These are phyloP conservation scores for Albula goreensis DNA, from an alignment of 2,113 vertebrate genomes.

Conservation along the genomic window DNA sequence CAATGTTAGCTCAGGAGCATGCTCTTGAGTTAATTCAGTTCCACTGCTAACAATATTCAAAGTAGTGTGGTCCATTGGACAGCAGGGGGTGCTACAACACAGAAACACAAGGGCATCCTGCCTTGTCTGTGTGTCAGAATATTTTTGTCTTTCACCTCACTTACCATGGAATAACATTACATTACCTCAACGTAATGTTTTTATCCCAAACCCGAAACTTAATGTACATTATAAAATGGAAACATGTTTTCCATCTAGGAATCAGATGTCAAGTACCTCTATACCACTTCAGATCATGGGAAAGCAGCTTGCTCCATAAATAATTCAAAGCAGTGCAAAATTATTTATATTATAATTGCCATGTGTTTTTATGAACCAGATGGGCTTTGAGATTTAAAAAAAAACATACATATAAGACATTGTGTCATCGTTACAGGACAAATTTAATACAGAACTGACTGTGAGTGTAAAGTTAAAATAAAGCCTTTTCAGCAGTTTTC, in stretches of 20 bases:
- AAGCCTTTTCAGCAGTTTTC: background rate
- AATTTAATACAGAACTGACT: background rate
- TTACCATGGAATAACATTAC: conserved; percentile 18
- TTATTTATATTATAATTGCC: conserved; percentile 45
- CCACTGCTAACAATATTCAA: background rate
- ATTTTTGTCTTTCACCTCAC: conserved; percentile 11
- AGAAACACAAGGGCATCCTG: background rate
- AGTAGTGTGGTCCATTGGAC: background rate
- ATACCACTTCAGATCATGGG: conserved; percentile 31
- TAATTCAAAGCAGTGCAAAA: conserved; percentile 50
- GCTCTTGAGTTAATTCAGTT: background rate
- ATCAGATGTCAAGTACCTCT: conserved; percentile 32
- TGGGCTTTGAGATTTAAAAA: conserved; percentile 5
- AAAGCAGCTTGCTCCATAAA: conserved; percentile 42
- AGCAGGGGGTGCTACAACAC: conserved; percentile 28
- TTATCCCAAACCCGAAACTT: background rate
- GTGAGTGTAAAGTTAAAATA: background rate
- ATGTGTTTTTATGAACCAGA: conserved; percentile 35
- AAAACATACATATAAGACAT: background rate
- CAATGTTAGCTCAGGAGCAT: background rate
- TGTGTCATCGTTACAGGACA: conserved; percentile 2
- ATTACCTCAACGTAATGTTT: conserved; percentile 19
- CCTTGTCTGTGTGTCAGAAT: conserved; percentile 19
- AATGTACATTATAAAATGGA: background rate
- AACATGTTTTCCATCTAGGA: conserved; percentile 15